Evolutionary conservation across 2,797 vertebrate genomes (phyloP).

Genomic region (Gadopsis marmoratus): DNA sequence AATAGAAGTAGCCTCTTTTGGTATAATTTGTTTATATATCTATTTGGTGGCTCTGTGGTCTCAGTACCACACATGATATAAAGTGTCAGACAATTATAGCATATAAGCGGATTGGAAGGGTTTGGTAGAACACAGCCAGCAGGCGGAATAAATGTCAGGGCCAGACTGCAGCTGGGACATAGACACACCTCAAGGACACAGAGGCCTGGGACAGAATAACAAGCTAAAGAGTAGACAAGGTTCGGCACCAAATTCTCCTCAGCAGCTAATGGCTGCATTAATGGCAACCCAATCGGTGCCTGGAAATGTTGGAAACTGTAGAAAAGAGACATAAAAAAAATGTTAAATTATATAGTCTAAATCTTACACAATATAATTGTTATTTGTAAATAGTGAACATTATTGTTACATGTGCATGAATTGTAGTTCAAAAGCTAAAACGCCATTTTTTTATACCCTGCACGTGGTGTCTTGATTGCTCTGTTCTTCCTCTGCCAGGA

Average conservation of each 20-base stretch:
- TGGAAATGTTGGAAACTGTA: no score
- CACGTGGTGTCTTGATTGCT: neutral
- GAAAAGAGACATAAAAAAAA: neutral
- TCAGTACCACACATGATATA: neutral
- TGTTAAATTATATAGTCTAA: neutral
- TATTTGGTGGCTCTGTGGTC: neutral
- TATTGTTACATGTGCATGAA: neutral
- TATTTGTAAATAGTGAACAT: neutral
- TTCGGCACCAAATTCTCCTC: conserved; percentile 11
- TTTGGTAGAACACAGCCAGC: conserved; percentile 19
- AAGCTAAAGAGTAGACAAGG: neutral
- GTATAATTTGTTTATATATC: neutral
- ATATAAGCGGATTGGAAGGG: conserved; percentile 15
- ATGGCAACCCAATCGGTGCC: no score
- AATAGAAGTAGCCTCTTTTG: neutral
- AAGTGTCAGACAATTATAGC: conserved; percentile 19
- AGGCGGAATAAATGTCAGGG: no score
- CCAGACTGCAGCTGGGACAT: conserved; percentile 29
- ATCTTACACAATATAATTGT: neutral
- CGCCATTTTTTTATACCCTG: no score
- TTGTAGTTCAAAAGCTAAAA: neutral
- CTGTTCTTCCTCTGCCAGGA: conserved; percentile 83
- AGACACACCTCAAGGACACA: conserved; percentile 38
- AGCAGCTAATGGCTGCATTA: conserved; percentile 12
- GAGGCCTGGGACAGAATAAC: conserved; percentile 29